Evolutionary conservation across 1,140 invertebrate genomes (phyloP), one percentile per base, ranked within the genome.

Genomic region (Sesamia nonagrioides): DNA sequence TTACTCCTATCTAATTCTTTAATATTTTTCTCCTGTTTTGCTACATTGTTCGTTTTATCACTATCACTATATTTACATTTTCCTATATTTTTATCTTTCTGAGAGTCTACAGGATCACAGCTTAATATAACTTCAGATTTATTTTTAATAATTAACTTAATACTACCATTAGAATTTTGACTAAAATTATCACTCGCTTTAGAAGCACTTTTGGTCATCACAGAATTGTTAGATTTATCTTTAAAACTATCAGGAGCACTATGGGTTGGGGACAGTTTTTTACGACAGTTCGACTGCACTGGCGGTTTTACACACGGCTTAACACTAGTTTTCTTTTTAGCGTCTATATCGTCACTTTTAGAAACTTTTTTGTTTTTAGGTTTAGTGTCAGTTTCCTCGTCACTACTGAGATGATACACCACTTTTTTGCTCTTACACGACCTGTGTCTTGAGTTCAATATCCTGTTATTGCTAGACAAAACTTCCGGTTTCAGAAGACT

Each of bases 61-160:
- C 79, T 88, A 80, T 84, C 84, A 88, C 84, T 90, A 90, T 76
- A 69, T 68, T 79, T 79, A 82, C 73, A 79, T 73, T 85, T 85
- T 50, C 80, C 76, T 80, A 82, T 68, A 77, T 66, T 35, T 83
- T 86, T 84, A 84, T 88, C 78, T 87, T 89, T 92, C 82, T 87
- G 86, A 89, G 91, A 91, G 88, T 90, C 89, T 84, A 88, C 89
- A 81, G 81, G 78, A 92, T 93, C 90, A 93, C 91, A 89, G 88
- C 89, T 91, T 60, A 95, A 86, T 82, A 95, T 95, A 85, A 95
- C 93, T 89, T 93, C 89, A 84, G 91, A 94, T 91, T 95, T 93
- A 90, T 95, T 95, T 89, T 92, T 95, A 85, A 95, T 95, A 79
- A 88, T 92, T 95, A 95, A 92, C 89, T 92, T 95, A 92, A 95